Conservation (phyloP, 1,140 invertebrate species). For the Drosophila repletoides region DNA sequence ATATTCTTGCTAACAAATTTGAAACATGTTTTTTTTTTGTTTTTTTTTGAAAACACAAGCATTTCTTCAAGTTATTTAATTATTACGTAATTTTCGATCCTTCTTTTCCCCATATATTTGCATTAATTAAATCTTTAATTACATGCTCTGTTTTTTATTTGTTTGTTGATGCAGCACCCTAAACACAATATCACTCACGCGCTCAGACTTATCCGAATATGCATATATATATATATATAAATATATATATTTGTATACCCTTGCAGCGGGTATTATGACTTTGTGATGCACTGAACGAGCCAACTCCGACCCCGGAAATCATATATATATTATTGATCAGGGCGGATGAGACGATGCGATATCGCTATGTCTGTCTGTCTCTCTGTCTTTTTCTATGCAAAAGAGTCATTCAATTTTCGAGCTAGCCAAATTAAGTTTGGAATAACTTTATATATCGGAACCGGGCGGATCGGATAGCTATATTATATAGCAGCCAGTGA, state of each 20-base stretch:
- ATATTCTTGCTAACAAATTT: conserved; percentile 21
- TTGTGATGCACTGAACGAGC: too few relatives aligned
- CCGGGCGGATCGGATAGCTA: too few relatives aligned
- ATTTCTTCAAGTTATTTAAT: conserved; percentile 29
- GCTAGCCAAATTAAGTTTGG: too few relatives aligned
- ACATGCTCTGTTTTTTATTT: conserved; percentile 43
- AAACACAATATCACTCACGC: conserved; percentile 82
- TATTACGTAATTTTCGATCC: conserved; percentile 7
- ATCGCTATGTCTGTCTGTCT: too few relatives aligned
- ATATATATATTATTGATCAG: too few relatives aligned
- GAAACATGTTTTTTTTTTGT: conserved; percentile 40
- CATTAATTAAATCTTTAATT: conserved; percentile 33
- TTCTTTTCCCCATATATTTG: conserved; percentile 39
- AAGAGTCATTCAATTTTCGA: too few relatives aligned
- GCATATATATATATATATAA: conserved; percentile 48
- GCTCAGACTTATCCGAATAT: conserved; percentile 82
- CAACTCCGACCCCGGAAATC: too few relatives aligned
- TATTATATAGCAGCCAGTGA: too few relatives aligned
- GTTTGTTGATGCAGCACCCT: conserved; percentile 70
- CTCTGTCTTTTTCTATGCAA: too few relatives aligned
- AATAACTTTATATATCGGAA: too few relatives aligned
- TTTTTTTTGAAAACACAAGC: conserved; percentile 37
- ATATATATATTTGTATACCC: conserved; percentile 14
- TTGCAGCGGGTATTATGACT: too few relatives aligned
- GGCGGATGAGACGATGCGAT: too few relatives aligned